Percentiles rank a stretch among this genome's conserved stretches.
phyloP scores from a whole-genome alignment of 2,797 vertebrate genomes.

The Lycodopsis pacificus region DNA sequence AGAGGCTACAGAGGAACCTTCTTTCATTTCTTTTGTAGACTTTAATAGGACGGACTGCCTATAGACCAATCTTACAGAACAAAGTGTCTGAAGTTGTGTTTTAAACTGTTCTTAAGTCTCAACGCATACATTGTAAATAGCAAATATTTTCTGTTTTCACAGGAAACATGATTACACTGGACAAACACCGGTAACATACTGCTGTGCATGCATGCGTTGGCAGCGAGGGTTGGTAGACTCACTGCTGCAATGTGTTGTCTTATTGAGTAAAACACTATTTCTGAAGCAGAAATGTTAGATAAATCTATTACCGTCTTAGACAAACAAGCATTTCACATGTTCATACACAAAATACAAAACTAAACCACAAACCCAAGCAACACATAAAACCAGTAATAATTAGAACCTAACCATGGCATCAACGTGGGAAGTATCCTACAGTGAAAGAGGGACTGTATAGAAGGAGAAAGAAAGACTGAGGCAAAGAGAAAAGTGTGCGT shows the following conservation, averaged over 20 bases:
- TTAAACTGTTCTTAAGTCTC: neutral
- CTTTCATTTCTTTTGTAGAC: neutral
- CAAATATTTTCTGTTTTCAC: neutral
- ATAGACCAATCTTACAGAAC: neutral
- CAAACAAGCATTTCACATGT: neutral
- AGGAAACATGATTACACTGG: neutral
- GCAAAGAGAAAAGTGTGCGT: slow-evolving; percentile 8
- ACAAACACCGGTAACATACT: neutral
- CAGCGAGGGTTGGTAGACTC: neutral
- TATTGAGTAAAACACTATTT: neutral
- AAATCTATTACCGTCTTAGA: neutral
- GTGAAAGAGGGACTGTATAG: slow-evolving; percentile 5
- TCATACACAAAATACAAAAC: neutral
- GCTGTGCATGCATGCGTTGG: neutral
- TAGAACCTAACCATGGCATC: neutral
- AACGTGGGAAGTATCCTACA: neutral
- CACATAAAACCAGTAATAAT: neutral
- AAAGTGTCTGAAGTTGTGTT: neutral
- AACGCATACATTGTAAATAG: neutral
- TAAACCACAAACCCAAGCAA: neutral
- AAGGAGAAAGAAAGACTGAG: neutral
- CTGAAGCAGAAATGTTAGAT: neutral
- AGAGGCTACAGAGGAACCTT: neutral
- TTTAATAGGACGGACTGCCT: neutral
- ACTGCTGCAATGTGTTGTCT: neutral